Evolutionary conservation across 2,888 invertebrate genomes (phyloP).

Genomic region (Dynastes maya): DNA sequence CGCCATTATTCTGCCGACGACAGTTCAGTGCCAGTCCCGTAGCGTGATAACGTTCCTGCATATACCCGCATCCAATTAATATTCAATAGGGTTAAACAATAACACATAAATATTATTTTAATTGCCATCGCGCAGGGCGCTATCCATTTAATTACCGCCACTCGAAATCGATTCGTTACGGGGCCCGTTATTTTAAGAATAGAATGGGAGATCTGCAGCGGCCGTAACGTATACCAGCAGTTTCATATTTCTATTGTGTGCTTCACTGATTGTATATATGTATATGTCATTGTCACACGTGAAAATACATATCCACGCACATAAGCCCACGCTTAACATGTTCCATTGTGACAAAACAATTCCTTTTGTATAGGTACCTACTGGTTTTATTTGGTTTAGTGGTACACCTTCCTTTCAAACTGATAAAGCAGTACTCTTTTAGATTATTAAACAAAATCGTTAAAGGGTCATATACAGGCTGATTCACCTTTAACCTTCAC

Average conservation of each 20-base stretch:
- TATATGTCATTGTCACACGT: not conserved
- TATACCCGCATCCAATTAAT: slow-evolving; percentile 35
- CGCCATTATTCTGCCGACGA: slow-evolving; percentile 9
- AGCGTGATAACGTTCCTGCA: slow-evolving; percentile 13
- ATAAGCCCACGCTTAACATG: not conserved
- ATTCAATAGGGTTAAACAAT: slow-evolving; percentile 42
- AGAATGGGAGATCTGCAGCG: slow-evolving; percentile 10
- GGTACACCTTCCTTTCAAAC: too few species aligned
- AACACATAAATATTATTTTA: slow-evolving; percentile 42
- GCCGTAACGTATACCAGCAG: not conserved
- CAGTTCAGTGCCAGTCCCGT: not conserved
- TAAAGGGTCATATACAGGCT: too few species aligned
- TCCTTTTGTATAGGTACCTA: not conserved
- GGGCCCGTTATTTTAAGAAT: slow-evolving; percentile 30
- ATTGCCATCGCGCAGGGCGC: slow-evolving; percentile 16
- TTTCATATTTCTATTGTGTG: slow-evolving; percentile 29
- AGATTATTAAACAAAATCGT: too few species aligned
- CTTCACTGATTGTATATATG: not conserved
- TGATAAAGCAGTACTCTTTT: too few species aligned
- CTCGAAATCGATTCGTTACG: slow-evolving; percentile 19
- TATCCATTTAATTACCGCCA: slow-evolving; percentile 40
- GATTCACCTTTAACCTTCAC: too few species aligned
- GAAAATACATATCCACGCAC: slow-evolving; percentile 14
- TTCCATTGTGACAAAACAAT: not conserved
- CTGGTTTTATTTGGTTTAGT: too few species aligned